Evolutionary conservation across 2,888 invertebrate genomes (phyloP), one percentile per base, ranked within the genome.

Genomic region (Caenorhabditis sinica): DNA sequence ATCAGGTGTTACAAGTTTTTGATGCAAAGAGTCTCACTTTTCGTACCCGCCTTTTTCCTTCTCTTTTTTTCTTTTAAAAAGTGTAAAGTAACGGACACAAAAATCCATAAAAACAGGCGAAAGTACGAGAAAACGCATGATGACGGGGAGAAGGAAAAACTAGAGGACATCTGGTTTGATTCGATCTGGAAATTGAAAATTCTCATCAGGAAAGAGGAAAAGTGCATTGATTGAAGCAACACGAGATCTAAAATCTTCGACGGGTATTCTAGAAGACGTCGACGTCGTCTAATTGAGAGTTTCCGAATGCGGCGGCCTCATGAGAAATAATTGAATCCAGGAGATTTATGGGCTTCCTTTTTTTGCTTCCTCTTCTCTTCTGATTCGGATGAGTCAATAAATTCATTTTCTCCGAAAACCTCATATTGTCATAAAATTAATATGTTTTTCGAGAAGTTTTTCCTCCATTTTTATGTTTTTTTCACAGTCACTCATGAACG

Each of bases 1-100:
- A 69, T 77, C 77, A 77, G 77, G 77, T 77, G 77, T 77, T 77
- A 77, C 77, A 77, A 77, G 77, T 77, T 40, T 40, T 40, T 56
- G 73, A 33, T 73, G 53, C 49, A 56, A 56, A 74, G 56, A 43
- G n/a, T 43, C 72, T 60, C 49, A 33, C 33, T 49, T 45, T 65
- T 53, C 23, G 33, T 30, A 49, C 49, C 49, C 49, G 49, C 49
- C 56, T 56, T 13, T 28, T 58, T 17, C 17, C 28, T 15, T 28
- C 2, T 17, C 8, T 51, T 20, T n/a, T 51, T 20, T 17, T 11
- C 40, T 11, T 53, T 23, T 36, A 25, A 51, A n/a, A 49, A 61
- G 72, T 72, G 79, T 79, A 79, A 72, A 65, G 72, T 72, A 79
- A 72, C 71, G 79, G 71, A 68, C 61, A 66, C 25, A 69, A 65